Percentiles rank a stretch among this genome's conserved stretches.
phyloP scores from a whole-genome alignment of 2,113 vertebrate species.

The Nyctereutes procyonoides region DNA sequence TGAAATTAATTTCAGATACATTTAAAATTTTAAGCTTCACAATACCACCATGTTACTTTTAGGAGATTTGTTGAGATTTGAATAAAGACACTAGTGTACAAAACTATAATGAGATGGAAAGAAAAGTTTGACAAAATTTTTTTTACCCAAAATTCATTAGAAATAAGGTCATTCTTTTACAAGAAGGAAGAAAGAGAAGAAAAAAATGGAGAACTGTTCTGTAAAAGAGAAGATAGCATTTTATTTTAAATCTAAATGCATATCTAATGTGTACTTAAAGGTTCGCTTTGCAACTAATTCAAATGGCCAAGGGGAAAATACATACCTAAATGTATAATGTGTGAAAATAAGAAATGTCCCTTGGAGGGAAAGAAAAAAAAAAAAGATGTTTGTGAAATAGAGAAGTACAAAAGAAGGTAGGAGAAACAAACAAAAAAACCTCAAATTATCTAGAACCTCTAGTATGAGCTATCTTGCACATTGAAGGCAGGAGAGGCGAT shows the following conservation, averaged over 20 bases:
- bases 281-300: conserved; percentile 50
- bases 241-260: conserved; percentile 36
- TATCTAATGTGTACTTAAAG: conserved; percentile 15
- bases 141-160: not conserved
- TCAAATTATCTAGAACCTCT: not conserved
- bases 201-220: not conserved
- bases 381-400: not conserved
- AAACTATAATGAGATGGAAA: not conserved
- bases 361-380: not conserved
- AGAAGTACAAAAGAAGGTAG: not conserved
- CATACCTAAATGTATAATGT: not conserved
- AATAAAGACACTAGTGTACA: conserved; percentile 9
- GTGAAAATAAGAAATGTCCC: not conserved
- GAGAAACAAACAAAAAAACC: not conserved
- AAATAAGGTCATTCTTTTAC: conserved; percentile 41
- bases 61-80: conserved; percentile 2
- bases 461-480: not conserved
- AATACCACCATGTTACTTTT: not conserved
- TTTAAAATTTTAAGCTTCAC: conserved; percentile 36
- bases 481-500: not conserved
- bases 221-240: conserved; percentile 42
- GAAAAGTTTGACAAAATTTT: not conserved
- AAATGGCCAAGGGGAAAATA: not conserved
- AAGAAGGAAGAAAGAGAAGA: not conserved
- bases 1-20: not conserved